Conservation (phyloP, 2,797 vertebrate species). For the Gorsachius magnificus region DNA sequence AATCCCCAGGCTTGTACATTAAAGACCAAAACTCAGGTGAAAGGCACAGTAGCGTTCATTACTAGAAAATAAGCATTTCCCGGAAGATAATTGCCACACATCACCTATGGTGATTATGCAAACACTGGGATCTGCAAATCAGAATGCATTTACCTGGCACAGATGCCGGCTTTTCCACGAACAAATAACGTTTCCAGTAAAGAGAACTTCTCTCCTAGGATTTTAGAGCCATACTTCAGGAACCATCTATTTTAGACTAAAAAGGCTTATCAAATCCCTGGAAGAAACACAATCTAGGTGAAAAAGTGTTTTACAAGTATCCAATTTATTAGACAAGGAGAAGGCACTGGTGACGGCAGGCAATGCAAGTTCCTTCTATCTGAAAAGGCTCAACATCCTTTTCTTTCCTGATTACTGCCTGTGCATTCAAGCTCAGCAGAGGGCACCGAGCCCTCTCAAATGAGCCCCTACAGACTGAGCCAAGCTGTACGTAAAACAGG, state of each 20-base stretch:
- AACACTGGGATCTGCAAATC: background rate
- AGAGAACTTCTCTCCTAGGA: background rate
- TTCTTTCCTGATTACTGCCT: background rate
- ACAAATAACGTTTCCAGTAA: background rate
- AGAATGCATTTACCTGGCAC: background rate
- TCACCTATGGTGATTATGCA: background rate
- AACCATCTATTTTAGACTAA: background rate
- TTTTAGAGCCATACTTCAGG: background rate
- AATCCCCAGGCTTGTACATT: background rate
- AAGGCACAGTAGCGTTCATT: accelerated
- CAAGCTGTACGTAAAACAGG: background rate
- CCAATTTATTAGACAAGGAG: background rate
- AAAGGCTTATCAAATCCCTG: background rate
- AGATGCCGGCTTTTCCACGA: background rate
- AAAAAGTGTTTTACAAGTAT: background rate
- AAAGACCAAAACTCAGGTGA: background rate
- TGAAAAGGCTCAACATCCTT: background rate
- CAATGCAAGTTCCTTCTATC: background rate
- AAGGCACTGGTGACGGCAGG: background rate
- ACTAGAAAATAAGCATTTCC: background rate
- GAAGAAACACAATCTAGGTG: background rate
- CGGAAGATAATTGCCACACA: background rate
- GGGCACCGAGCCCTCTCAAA: background rate
- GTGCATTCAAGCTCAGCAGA: conserved; percentile 14
- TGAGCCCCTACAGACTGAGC: background rate